These are phyloP conservation scores for Acropora yongei DNA, from an alignment of 64 coral and sea anemone species.

Conservation along the genomic window DNA sequence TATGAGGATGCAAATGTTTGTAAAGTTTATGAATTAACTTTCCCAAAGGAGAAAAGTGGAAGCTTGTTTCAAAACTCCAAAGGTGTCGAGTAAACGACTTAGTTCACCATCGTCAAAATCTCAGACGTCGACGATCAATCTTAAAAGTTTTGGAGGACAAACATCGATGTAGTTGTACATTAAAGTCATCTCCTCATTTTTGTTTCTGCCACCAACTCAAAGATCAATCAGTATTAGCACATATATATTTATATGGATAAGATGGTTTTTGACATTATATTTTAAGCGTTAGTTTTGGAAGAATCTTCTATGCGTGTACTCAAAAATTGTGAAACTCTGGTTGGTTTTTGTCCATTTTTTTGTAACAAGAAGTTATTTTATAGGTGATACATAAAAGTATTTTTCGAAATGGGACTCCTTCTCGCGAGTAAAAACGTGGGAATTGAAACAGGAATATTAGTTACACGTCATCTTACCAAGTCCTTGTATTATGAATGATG, in stretches of 20 bases:
- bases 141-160: neutral
- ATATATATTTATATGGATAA: too few species aligned
- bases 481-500: neutral
- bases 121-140: neutral
- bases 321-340: too few species aligned
- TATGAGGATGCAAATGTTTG: neutral
- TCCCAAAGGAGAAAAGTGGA: too few species aligned
- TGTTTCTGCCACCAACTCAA: neutral
- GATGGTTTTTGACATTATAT: too few species aligned
- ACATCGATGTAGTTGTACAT: neutral
- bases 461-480: neutral
- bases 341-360: too few species aligned
- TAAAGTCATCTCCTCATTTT: neutral
- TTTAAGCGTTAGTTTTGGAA: too few species aligned
- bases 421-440: too few species aligned
- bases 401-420: too few species aligned
- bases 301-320: too few species aligned
- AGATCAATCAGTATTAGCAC: neutral
- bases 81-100: neutral
- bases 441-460: neutral
- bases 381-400: too few species aligned
- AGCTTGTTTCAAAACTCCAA: too few species aligned
- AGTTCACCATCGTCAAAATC: neutral
- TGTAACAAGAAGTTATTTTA: too few species aligned
- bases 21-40: neutral